phyloP scores from a whole-genome alignment of 2,888 invertebrate species.

The Apeira syringaria region DNA sequence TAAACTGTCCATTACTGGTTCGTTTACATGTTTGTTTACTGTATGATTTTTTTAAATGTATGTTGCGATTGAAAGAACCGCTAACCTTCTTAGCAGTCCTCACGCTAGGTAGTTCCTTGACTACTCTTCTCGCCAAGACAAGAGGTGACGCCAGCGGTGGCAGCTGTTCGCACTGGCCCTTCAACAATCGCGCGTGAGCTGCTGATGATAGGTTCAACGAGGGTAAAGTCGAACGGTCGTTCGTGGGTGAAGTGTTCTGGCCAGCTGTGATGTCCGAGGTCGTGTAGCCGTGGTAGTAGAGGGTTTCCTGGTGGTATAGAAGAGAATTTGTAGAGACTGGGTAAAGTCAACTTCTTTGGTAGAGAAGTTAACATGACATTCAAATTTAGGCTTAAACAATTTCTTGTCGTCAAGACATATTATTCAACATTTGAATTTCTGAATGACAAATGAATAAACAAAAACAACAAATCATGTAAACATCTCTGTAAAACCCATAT shows the following conservation, averaged over 20 bases:
- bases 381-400: no score
- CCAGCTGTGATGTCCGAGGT: constrained; percentile 71
- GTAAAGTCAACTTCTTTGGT: no score
- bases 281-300: constrained; percentile 75
- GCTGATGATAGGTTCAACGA: constrained; percentile 67
- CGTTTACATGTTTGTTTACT: no score
- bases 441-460: no score
- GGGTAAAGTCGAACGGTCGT: constrained; percentile 67
- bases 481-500: no score
- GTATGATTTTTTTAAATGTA: no score
- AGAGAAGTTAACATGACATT: no score
- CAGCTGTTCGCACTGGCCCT: constrained; percentile 68
- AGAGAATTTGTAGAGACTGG: no score
- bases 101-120: constrained; percentile 56
- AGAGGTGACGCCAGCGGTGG: constrained; percentile 75
- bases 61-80: background rate
- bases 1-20: no score
- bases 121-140: constrained; percentile 57
- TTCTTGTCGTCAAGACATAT: no score
- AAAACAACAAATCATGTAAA: no score
- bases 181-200: constrained; percentile 57
- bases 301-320: constrained; percentile 60
- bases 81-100: constrained; percentile 59
- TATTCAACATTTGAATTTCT: no score
- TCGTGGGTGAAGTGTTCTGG: constrained; percentile 60